These are phyloP conservation scores for Erebia aethiops DNA, from an alignment of 2,888 invertebrate genomes.

Conservation along the genomic window DNA sequence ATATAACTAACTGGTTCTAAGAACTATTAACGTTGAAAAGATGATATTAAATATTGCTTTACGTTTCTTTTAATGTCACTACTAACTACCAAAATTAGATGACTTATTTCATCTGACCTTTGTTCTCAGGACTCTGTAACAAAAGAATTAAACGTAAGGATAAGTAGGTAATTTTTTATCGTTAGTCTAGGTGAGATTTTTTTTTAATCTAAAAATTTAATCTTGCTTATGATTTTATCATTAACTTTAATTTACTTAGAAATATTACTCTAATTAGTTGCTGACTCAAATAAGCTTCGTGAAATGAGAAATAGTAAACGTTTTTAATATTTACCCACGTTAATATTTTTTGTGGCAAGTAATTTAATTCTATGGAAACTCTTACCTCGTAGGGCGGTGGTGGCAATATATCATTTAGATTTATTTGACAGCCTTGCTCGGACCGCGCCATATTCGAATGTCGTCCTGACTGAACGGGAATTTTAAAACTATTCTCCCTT, in stretches of 20 bases:
- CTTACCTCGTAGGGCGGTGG: slow-evolving; percentile 84
- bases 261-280: no score
- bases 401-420: slow-evolving; percentile 86
- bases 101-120: slow-evolving; percentile 50
- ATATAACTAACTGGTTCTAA: slow-evolving; percentile 42
- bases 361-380: slow-evolving; percentile 42
- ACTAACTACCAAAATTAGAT: slow-evolving; percentile 30
- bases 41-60: slow-evolving; percentile 65
- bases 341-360: background rate
- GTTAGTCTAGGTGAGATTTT: no score
- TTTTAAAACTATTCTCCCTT: slow-evolving; percentile 81
- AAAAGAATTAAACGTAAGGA: slow-evolving; percentile 40
- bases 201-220: no score
- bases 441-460: slow-evolving; percentile 77
- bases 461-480: slow-evolving; percentile 75
- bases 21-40: slow-evolving; percentile 46
- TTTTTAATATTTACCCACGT: background rate
- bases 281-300: no score
- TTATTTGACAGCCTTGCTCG: slow-evolving; percentile 82
- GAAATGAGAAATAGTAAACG: no score
- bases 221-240: no score
- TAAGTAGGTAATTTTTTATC: background rate
- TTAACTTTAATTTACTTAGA: no score
- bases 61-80: slow-evolving; percentile 45
- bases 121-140: slow-evolving; percentile 76